A percentile compares a stretch with the other conserved stretches of the same genome.
Evolutionary conservation across 1,140 invertebrate genomes (phyloP).

Genomic region (Littorina saxatilis): DNA sequence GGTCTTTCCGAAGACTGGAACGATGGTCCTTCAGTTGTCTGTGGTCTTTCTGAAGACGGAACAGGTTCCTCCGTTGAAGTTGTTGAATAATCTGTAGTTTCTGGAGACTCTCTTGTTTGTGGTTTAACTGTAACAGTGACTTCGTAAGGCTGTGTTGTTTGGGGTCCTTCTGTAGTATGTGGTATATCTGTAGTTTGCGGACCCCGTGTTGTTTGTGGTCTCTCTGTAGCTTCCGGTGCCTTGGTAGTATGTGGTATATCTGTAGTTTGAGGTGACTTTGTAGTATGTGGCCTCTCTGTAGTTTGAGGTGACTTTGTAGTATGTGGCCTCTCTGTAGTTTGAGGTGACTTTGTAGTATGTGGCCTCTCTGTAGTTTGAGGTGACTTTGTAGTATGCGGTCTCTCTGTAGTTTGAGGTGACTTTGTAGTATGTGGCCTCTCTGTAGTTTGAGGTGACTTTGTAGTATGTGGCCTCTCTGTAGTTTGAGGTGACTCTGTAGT

Average conservation of each 20-base stretch:
- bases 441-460: not conserved
- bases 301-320: constrained; percentile 1
- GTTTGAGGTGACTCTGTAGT: too few species aligned
- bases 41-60: not conserved
- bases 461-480: not conserved
- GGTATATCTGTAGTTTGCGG: not conserved
- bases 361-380: not conserved
- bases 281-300: not conserved
- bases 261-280: not conserved
- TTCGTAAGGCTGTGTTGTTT: not conserved
- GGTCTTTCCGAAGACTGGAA: too few species aligned
- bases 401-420: not conserved
- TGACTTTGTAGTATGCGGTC: not conserved
- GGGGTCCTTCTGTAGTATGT: not conserved
- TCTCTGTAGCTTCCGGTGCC: not conserved
- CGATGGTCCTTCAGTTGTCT: constrained; percentile 4
- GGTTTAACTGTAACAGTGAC: not conserved
- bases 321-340: not conserved
- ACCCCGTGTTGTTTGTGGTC: constrained; percentile 14
- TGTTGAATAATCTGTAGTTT: not conserved
- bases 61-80: too few species aligned
- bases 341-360: not conserved
- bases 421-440: not conserved
- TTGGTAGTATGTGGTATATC: not conserved
- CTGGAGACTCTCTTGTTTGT: constrained; percentile 1